A percentile compares a stretch with the other conserved stretches of the same genome.
Evolutionary conservation across 1,140 invertebrate genomes (phyloP).

Genomic region (Eumeta japonica): DNA sequence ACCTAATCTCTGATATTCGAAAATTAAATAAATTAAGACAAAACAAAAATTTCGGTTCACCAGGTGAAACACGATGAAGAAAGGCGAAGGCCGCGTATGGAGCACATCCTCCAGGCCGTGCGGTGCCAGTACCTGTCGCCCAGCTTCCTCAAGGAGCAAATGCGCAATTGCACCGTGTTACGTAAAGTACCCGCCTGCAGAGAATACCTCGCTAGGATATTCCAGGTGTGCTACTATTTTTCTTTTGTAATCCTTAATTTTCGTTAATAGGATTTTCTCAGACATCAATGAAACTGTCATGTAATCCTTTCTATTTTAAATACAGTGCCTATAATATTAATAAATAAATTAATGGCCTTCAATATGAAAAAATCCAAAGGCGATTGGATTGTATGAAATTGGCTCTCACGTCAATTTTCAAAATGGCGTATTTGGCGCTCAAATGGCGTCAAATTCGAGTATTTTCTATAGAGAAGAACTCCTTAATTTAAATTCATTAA

Average conservation of each 20-base stretch:
- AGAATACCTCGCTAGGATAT: slow-evolving; percentile 86
- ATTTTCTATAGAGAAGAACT: too few species aligned
- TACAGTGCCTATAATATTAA: not conserved
- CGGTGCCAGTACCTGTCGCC: slow-evolving; percentile 91
- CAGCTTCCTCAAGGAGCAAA: slow-evolving; percentile 83
- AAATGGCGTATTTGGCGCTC: too few species aligned
- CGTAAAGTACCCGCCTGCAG: slow-evolving; percentile 84
- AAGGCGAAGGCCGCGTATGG: slow-evolving; percentile 78
- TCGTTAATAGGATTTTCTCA: not conserved
- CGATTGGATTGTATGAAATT: too few species aligned
- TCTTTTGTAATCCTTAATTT: not conserved
- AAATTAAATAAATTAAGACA: too few species aligned
- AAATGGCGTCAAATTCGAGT: too few species aligned
- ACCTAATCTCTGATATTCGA: too few species aligned
- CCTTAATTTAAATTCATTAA: too few species aligned
- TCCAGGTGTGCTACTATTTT: slow-evolving; percentile 61
- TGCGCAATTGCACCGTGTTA: slow-evolving; percentile 86
- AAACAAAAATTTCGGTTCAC: not conserved
- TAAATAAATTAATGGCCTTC: too few species aligned
- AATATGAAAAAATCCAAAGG: too few species aligned
- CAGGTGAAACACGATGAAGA: slow-evolving; percentile 80
- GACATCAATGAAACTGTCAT: not conserved
- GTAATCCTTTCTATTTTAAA: not conserved
- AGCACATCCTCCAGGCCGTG: slow-evolving; percentile 81
- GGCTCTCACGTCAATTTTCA: too few species aligned